Percentiles rank a stretch among this genome's conserved stretches.
Conservation (phyloP, 2,797 vertebrate genomes). For the Heterohyrax brucei region DNA sequence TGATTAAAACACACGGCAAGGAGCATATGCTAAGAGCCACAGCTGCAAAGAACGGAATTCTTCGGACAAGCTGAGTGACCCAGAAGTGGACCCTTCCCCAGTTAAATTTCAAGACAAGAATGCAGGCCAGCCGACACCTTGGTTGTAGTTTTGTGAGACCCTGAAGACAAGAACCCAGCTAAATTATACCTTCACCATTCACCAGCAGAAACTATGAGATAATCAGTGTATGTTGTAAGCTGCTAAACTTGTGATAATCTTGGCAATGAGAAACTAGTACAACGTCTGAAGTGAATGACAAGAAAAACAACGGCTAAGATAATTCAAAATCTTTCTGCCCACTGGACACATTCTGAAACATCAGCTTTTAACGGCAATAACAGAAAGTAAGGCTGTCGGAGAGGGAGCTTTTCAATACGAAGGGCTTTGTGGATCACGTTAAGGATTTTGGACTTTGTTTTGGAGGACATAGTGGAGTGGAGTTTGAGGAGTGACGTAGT, state of each 20-base stretch:
- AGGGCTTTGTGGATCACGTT: not conserved
- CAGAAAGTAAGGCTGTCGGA: constrained; percentile 1
- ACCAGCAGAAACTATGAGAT: not conserved
- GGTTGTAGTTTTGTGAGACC: not conserved
- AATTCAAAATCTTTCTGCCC: not conserved
- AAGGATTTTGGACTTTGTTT: not conserved
- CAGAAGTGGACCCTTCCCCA: not conserved
- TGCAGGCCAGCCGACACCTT: not conserved
- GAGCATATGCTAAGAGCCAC: not conserved
- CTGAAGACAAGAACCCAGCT: not conserved
- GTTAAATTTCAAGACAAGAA: not conserved
- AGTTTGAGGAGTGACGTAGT: not conserved
- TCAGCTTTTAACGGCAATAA: not conserved
- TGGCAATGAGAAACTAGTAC: not conserved
- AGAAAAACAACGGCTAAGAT: not conserved
- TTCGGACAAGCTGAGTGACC: not conserved
- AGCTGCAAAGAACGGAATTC: not conserved
- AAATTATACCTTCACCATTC: not conserved
- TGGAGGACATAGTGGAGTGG: not conserved
- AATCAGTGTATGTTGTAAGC: not conserved
- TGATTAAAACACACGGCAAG: not conserved
- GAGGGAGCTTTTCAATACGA: not conserved
- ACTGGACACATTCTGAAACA: not conserved
- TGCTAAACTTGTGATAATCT: not conserved
- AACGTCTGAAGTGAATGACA: not conserved